These are phyloP conservation scores for Dendrocincla fuliginosa DNA, from an alignment of 2,797 vertebrate species.

Conservation along the genomic window DNA sequence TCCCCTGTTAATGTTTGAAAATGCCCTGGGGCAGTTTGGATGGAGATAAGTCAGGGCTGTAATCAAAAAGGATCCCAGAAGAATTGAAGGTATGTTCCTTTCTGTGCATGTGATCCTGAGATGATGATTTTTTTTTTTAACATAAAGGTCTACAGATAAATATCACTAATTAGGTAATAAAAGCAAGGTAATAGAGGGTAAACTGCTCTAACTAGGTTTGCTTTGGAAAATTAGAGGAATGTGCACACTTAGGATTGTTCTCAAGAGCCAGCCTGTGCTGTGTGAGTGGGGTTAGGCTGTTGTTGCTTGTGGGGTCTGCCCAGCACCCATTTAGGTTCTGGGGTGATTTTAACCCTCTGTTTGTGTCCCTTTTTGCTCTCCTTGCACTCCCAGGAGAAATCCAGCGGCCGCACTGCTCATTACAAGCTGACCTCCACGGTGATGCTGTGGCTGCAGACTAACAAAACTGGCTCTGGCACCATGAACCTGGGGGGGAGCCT, in stretches of 20 bases:
- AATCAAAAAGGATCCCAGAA: conserved; percentile 30
- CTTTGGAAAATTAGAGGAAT: background rate
- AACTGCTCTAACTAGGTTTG: background rate
- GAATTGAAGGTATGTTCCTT: background rate
- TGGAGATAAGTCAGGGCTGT: conserved; percentile 26
- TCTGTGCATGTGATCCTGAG: background rate
- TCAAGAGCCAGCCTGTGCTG: background rate
- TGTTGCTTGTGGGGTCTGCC: background rate
- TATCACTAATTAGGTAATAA: conserved; percentile 54
- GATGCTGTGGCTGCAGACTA: conserved; percentile 99
- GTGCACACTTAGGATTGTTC: background rate
- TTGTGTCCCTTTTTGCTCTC: background rate
- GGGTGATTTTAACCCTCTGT: background rate
- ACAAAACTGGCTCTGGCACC: conserved; percentile 94
- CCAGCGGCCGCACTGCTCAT: conserved; percentile 95
- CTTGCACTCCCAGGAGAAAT: conserved; percentile 86
- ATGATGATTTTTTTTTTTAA: background rate
- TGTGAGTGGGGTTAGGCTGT: fast-evolving
- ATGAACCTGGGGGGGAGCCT: conserved; percentile 99
- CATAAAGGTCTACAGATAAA: conserved; percentile 25
- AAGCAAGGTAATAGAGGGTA: background rate
- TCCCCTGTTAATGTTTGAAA: background rate
- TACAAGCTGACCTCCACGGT: conserved; percentile 99
- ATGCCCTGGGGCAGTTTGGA: background rate
- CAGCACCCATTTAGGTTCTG: fast-evolving